Evolutionary conservation across 2,888 invertebrate species (phyloP).

Genomic region (Orchestes rusci): DNA sequence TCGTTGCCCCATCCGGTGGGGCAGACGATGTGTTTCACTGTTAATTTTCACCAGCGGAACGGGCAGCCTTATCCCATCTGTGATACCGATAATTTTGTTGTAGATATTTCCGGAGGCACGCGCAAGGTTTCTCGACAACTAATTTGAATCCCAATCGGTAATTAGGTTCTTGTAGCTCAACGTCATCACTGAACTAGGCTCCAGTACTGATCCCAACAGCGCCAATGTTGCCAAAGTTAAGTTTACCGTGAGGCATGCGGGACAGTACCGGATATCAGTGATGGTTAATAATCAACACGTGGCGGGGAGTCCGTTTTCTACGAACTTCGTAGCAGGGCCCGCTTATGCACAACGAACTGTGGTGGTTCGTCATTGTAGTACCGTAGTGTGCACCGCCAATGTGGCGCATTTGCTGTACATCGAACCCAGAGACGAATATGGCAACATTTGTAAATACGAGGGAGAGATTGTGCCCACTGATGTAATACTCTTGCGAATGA

Average conservation of each 20-base stretch:
- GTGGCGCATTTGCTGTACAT: conserved; percentile 71
- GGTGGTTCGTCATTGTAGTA: conserved; percentile 65
- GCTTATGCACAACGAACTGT: conserved; percentile 78
- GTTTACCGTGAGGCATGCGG: conserved; percentile 87
- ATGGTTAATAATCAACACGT: conserved; percentile 76
- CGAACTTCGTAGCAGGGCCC: conserved; percentile 74
- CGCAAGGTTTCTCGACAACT: conserved; percentile 47
- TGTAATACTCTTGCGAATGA: too few species aligned
- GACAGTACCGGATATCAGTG: conserved; percentile 77
- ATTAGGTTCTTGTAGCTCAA: conserved; percentile 51
- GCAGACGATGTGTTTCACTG: conserved; percentile 84
- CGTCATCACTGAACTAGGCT: conserved; percentile 80
- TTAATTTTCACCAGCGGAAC: conserved; percentile 86
- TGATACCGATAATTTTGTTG: conserved; percentile 83
- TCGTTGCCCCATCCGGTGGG: conserved; percentile 84
- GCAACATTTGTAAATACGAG: conserved; percentile 69
- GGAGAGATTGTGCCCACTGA: conserved; percentile 53
- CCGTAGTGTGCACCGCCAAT: conserved; percentile 75
- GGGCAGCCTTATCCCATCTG: conserved; percentile 92
- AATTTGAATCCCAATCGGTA: not conserved
- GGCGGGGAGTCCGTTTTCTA: conserved; percentile 79
- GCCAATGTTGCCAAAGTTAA: conserved; percentile 84
- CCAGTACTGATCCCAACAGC: conserved; percentile 74
- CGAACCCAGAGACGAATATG: conserved; percentile 87
- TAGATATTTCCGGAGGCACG: conserved; percentile 80